Base-by-base conservation (phyloP, 1,140 invertebrate genomes). In the Pseudomyrmex pallidus region DNA sequence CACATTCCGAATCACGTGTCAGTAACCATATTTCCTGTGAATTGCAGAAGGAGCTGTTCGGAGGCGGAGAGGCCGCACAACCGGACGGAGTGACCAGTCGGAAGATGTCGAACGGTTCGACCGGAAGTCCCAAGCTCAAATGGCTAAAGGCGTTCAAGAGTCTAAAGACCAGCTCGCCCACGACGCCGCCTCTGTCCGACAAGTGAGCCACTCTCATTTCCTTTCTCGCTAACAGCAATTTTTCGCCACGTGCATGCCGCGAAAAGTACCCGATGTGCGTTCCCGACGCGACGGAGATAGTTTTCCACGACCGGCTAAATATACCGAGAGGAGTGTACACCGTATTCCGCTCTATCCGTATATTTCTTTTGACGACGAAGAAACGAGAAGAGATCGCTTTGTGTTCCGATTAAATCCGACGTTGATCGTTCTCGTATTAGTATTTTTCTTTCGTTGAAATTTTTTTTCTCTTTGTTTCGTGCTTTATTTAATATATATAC, bases 101-200 rank as follows among this genome's bases (percentile, higher is more conserved):
- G 61, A 98, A 98, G 95, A 96, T 98, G 94, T 98, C 97, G 2
- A 96, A 97, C 59, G 96, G 97, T 61, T 98, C 97, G 74, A 97
- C 97, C 73, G 97, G 96, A 91, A 97, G 97, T 90, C 99, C 99
- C 96, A 99, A 99, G 95, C 98, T 97, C 92, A 99, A 99, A 96
- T 99, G 98, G 98, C 95, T 99, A 90, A 99, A 99, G 94, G 98
- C 98, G 85, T 98, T 99, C 95, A 98, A 98, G 94, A 99, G 97
- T 92, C 95, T 99, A 83, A 99, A 99, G 96, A 95, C 97, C 93
- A 94, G 96, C 94, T 96, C 95, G 73, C 96, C 95, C 87, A 95
- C 91, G 61, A 95, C 93, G n/a, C 94, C 92, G 57, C 93, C 91
- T 13, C 94, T 96, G 72, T 83, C 92, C 13, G 95, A 96, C 89